Base-by-base conservation (phyloP, 2,113 vertebrate species). In the Notarius quadriscutis region DNA sequence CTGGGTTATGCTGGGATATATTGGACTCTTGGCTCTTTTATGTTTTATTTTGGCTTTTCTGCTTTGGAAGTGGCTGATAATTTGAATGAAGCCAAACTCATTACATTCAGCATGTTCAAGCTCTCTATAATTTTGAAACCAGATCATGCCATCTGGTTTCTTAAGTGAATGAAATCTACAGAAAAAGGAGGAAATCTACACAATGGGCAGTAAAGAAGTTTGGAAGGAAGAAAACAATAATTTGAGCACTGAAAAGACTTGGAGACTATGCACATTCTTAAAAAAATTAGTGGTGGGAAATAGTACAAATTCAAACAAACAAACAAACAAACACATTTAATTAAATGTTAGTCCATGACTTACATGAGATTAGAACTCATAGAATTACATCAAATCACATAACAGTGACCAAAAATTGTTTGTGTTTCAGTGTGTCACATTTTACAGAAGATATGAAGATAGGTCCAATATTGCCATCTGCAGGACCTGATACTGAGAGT, bases 31-130 rank as follows among this genome's bases (percentile, higher is more conserved):
- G n/a, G 91, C 91, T 17, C 75, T 74, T 10, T 34, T 92, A 48
- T 91, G 92, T 63, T 93, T 94, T 62, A 11, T 92, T n/a, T 60
- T 92, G 55, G 92, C 93, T 0, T 93, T 94, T 41, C 41, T 41
- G 41, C 30, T 63, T 93, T 34, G 91, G 92, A 11, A 86, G 93
- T 93, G 34, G 92, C 93, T n/a, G 92, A 93, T 75, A 92, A 85
- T 74, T 94, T 94, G 83, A 94, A 94, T 30, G 92, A 94, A 48
- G 93, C 92, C 79, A 94, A 93, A 72, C 93, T 93, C 72, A 94
- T 94, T 65, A 94, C 93, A 18, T 93, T 94, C 57, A 93, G 92
- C 74, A 93, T 94, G 93, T 80, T 94, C 2, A 41, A 4, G 41
- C 2, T 41, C 41, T 41, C 41, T 41, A 41, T 41, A 4, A 3